Evolutionary conservation across 2,888 invertebrate species (phyloP).

Genomic region (Gerris lacustris): DNA sequence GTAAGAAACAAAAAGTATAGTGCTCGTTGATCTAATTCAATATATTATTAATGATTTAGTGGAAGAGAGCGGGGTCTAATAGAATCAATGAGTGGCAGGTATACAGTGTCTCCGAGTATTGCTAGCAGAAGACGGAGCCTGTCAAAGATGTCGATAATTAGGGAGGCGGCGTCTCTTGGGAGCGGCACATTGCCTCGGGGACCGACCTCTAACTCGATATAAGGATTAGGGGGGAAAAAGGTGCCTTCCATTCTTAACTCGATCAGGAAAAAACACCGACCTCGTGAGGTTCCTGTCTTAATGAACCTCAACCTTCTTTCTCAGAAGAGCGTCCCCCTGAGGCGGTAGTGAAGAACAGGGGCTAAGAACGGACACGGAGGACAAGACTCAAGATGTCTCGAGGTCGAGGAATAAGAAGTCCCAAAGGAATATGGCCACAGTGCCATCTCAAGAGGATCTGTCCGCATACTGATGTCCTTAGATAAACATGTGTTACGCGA

Average conservation of each 20-base stretch:
- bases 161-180: neutral
- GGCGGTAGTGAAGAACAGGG: too few relatives aligned
- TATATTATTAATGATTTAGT: neutral
- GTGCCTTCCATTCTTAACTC: neutral
- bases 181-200: neutral
- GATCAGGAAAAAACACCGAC: neutral
- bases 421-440: too few relatives aligned
- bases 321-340: too few relatives aligned
- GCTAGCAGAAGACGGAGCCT: neutral
- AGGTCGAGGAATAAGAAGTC: too few relatives aligned
- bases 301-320: too few relatives aligned
- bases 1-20: too few relatives aligned
- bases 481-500: too few relatives aligned
- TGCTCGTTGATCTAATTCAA: neutral
- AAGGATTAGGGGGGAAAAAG: neutral
- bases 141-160: slow-evolving; percentile 3
- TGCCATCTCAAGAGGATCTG: too few relatives aligned
- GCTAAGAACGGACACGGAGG: too few relatives aligned
- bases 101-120: neutral
- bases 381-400: too few relatives aligned
- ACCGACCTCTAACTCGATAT: neutral
- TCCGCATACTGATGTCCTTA: too few relatives aligned
- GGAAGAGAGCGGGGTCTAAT: neutral
- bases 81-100: neutral
- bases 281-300: too few relatives aligned